phyloP scores from a whole-genome alignment of 2,888 invertebrate species.

The Drosophila macrothrix region DNA sequence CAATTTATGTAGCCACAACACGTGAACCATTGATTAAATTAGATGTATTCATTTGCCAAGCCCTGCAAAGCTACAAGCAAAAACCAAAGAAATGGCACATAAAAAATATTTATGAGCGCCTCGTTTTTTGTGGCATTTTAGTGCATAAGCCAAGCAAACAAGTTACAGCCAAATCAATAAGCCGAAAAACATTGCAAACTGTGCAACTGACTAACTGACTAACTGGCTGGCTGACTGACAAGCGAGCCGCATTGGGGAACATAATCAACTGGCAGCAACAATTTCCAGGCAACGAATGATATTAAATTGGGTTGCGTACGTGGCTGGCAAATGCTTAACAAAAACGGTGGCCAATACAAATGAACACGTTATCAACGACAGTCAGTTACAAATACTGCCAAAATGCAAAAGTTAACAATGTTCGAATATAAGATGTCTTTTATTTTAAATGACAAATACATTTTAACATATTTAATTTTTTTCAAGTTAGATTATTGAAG shows the following conservation, averaged over 20 bases:
- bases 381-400: slow-evolving; percentile 10
- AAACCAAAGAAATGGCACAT: slow-evolving; percentile 62
- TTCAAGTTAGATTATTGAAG: background rate
- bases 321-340: slow-evolving; percentile 39
- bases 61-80: slow-evolving; percentile 50
- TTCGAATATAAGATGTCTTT: background rate
- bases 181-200: slow-evolving; percentile 51
- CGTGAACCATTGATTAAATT: slow-evolving; percentile 80
- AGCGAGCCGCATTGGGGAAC: slow-evolving; percentile 57
- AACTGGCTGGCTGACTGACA: slow-evolving; percentile 55
- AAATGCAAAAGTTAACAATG: too few species aligned
- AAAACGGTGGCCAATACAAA: slow-evolving; percentile 38
- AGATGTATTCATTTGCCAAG: slow-evolving; percentile 68
- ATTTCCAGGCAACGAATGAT: slow-evolving; percentile 51
- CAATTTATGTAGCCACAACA: slow-evolving; percentile 73
- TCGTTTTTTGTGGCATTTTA: slow-evolving; percentile 52
- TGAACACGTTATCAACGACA: slow-evolving; percentile 71
- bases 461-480: background rate
- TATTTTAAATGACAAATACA: background rate
- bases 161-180: slow-evolving; percentile 54
- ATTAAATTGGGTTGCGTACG: slow-evolving; percentile 72
- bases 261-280: slow-evolving; percentile 69
- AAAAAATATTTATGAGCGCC: slow-evolving; percentile 73
- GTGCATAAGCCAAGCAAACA: slow-evolving; percentile 44
- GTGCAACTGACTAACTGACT: slow-evolving; percentile 17